Evolutionary conservation across 1,140 invertebrate species (phyloP), one percentile per base, ranked within the genome.

Genomic region (Drosophila gunungcola): DNA sequence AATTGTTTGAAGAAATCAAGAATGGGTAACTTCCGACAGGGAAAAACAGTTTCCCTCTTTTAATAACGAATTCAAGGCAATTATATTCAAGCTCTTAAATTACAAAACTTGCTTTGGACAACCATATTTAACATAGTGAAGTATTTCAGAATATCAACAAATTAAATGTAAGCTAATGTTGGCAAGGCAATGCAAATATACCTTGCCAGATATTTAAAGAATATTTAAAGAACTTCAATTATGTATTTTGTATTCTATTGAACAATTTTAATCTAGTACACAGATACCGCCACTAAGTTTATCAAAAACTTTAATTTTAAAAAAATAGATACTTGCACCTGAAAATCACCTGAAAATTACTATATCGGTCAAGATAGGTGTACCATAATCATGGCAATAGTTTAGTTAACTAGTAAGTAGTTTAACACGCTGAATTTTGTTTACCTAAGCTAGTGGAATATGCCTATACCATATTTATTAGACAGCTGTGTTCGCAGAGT

Each of bases 401-500:
- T 2, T 16, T 42, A 16, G 2, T 0, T 42, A 9, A 16, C 7
- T 1, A 0, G 0, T 16, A 43, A 7, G 1, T 43, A 41, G 2
- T 16, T 2, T 3, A 3, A 42, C 2, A 4, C 16, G 6, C 5
- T 32, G 1, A 6, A 5, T 32, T 32, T 2, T 32, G 7, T 7
- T 32, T 6, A 51, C 29, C n/a, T n/a, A 3, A 32, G 36, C 25
- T 29, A 29, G 12, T n/a, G n/a, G 4, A 3, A 3, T 11, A 25
- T 3, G 9, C 1, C 32, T 0, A 32, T 32, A 10, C 3, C 36
- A 27, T 10, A n/a, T 67, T 63, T 45, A 36, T 58, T 12, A 32
- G 65, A 45, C 27, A 16, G 27, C 16, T 52, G 29, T 5, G 45
- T 51, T 64, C 46, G 11, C 11, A 73, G 68, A 32, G 68, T 69